Conservation (phyloP, 2,888 invertebrate species). For the Acanthosepion esculentum region DNA sequence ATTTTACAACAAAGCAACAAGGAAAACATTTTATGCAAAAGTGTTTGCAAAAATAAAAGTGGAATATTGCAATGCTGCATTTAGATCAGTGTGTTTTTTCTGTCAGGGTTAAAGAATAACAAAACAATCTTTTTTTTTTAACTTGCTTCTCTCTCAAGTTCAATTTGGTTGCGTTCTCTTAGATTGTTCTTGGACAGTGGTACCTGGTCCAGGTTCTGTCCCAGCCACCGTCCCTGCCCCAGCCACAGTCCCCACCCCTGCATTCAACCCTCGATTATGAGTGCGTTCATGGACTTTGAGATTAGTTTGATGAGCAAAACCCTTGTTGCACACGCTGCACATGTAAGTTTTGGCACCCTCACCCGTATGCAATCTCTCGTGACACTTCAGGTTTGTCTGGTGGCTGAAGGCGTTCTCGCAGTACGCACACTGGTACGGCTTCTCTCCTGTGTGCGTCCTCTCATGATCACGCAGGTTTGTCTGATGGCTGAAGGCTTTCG, state of each 20-base stretch:
- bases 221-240: not conserved
- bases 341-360: constrained; percentile 38
- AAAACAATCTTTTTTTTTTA: not conserved
- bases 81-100: not conserved
- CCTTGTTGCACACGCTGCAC: constrained; percentile 42
- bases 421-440: constrained; percentile 45
- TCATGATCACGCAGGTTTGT: constrained; percentile 47
- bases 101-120: not conserved
- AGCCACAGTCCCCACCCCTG: not conserved
- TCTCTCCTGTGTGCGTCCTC: constrained; percentile 38
- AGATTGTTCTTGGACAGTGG: not conserved
- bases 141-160: not conserved
- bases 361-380: constrained; percentile 38
- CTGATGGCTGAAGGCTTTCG: constrained; percentile 43
- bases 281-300: constrained; percentile 39
- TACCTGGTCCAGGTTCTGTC: not conserved
- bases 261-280: constrained; percentile 36
- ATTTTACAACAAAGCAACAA: no score
- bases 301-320: constrained; percentile 41
- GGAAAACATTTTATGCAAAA: no score
- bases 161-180: not conserved
- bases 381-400: constrained; percentile 44
- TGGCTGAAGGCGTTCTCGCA: constrained; percentile 47
- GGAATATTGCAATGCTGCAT: no score
- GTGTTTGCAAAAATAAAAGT: no score